Base-by-base conservation (phyloP, 2,888 invertebrate species). In the Dryadula phaetusa region DNA sequence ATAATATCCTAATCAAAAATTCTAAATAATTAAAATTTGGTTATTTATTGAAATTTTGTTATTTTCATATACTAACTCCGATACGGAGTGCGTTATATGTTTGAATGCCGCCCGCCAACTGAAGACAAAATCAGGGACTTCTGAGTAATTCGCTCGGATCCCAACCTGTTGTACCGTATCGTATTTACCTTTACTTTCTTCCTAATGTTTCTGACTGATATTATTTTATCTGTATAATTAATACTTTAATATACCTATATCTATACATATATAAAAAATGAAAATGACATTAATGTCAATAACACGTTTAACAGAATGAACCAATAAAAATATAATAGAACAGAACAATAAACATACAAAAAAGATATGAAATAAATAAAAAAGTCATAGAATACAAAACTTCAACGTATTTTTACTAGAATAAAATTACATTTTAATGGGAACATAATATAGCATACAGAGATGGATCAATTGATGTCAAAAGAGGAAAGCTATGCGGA, bases 401-500 rank as follows among this genome's bases (percentile, higher is more conserved):
- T 52, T 52, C 18, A 28, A 10, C 16, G 0, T 16, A 22, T 37
- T 22, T n/a, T 1, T 40, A 40, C 5, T 25, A 40, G n/a, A 40
- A 25, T 56, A 16, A 5, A 56, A 56, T 3, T 2, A 34, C 18
- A 14, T 10, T 10, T 25, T 16, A 7, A 60, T 42, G 14, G 14
- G 1, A 18, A 14, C 25, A 60, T 28, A 40, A 44, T 44, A 28
- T 8, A 3, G 34, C 5, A 20, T 18, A 20, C 1, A 60, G 52
- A 28, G 18, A 74, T 73, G 72, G 67, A 74, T 61, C 68, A 61
- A 53, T 60, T 67, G 37, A 67, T 87, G 75, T 76, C 78, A 1
- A 80, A 83, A 54, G 82, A 85, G 65, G 88, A 87, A 66, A 92
- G 91, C 65, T 92, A 85, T 66, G 81, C 79, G 0, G 81, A 87